These are phyloP conservation scores for Agrilus mali DNA, from an alignment of 2,888 invertebrate species.

Conservation along the genomic window DNA sequence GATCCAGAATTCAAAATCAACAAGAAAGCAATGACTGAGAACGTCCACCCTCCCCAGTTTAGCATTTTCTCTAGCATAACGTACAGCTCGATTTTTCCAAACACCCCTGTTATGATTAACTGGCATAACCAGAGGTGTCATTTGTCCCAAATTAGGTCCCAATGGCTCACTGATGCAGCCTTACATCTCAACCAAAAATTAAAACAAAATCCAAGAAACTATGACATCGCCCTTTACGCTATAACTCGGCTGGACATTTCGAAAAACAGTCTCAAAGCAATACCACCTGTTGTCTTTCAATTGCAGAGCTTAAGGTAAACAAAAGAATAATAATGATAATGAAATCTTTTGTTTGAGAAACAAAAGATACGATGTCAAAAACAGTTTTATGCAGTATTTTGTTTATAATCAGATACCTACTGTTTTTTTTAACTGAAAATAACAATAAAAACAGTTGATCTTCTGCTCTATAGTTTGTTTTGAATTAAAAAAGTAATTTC, in stretches of 20 bases:
- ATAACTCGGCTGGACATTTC: constrained; percentile 90
- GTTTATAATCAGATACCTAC: no score
- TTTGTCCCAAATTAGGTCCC: constrained; percentile 57
- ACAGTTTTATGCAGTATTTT: no score
- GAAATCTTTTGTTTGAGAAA: no score
- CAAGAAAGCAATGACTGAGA: constrained; percentile 67
- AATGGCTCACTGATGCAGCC: constrained; percentile 78
- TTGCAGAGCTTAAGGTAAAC: constrained; percentile 56
- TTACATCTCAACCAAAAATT: constrained; percentile 74
- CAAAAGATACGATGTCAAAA: no score
- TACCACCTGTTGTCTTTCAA: constrained; percentile 76
- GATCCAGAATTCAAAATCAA: constrained; percentile 91
- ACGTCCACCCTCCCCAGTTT: constrained; percentile 41
- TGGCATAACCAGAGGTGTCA: constrained; percentile 77
- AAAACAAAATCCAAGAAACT: constrained; percentile 51
- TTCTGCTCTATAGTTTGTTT: no score
- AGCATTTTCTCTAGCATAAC: constrained; percentile 40
- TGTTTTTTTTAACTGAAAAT: no score
- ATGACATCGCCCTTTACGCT: constrained; percentile 68
- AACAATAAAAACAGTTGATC: no score
- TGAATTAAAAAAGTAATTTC: no score
- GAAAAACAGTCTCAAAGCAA: constrained; percentile 65
- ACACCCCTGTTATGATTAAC: constrained; percentile 75
- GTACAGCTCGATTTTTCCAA: constrained; percentile 70
- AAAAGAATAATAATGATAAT: neutral